Base-by-base conservation (phyloP, 2,888 invertebrate genomes). In the Chrysodeixis includens region DNA sequence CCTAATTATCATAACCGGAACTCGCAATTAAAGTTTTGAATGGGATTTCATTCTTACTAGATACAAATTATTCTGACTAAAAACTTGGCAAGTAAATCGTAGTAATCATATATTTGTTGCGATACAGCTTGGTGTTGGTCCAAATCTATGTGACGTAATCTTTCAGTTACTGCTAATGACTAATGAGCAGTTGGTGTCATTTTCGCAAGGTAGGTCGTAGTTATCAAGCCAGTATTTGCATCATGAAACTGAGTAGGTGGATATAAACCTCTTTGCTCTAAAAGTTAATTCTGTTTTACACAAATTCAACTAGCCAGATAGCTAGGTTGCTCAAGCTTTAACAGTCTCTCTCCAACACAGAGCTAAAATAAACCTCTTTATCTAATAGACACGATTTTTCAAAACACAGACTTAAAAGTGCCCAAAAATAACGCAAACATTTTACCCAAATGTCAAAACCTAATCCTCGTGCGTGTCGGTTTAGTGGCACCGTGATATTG, bases 141-240 rank as follows among this genome's bases (percentile, higher is more conserved):
- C 46, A 49, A 49, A 49, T 49, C 46, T 16, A 20, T 49, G 46
- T 49, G 46, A 49, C 20, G 46, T 20, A 49, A 49, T 20, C 46
- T 46, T 9, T 18, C 3, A 16, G 10, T 49, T 3, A 12, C 18
- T 20, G 9, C 20, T 20, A 9, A 49, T 20, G 18, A 49, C 46
- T 10, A 16, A 18, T 20, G 18, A 16, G 8, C 0, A 6, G 8
- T 18, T 46, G 7, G 9, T 46, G 9, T n/a, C 16, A 8, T 16
- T 46, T 8, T 16, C 7, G 46, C 46, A 16, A 46, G 46, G 18
- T 46, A 46, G 2, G 8, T 14, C 35, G 10, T 14, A 14, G 3
- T 14, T 35, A 46, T 46, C 9, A 18, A 9, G 35, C 14, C 35
- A 2, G 35, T 35, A 35, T 35, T 35, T 35, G 2, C 14, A 35